Evolutionary conservation across 2,113 vertebrate species (phyloP), one percentile per base, ranked within the genome.

Genomic region (Dasyurus viverrinus): DNA sequence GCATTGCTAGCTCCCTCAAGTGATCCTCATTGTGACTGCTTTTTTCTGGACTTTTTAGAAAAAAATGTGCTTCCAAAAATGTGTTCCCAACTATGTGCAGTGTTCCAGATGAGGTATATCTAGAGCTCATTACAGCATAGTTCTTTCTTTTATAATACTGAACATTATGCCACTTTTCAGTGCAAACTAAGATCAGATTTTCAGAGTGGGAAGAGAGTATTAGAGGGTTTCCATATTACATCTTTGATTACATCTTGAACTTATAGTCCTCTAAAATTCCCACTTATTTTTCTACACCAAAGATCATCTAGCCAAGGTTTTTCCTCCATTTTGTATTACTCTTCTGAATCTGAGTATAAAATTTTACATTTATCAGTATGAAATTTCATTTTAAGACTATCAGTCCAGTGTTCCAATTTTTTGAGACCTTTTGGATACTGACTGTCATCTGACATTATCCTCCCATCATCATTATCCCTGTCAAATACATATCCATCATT

Each of bases 181-280:
- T 76, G 36, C 16, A 42, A 19, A 16, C 36, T 84, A 42, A 84
- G 36, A 84, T n/a, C 16, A 23, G 68, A 84, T 84, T 84, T 84
- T 16, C 11, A 26, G 16, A 14, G 0, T 36, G 10, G n/a, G 19
- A 30, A 30, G n/a, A 84, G 16, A 2, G n/a, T n/a, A 1, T n/a
- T n/a, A 19, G 36, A n/a, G 36, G 14, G 36, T 42, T 84, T n/a
- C 7, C 16, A 42, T 84, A 23, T 84, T 48, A n/a, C 36, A 76
- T 19, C 14, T 84, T 84, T 84, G 68, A 42, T 19, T 42, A n/a
- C 7, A 84, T n/a, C n/a, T 84, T 42, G 36, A 76, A 76, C 60
- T 14, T 76, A 7, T 6, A n/a, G 19, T 23, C n/a, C 19, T 23
- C 7, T 42, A 84, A 42, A 42, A 84, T 22, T 36, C n/a, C n/a